Evolutionary conservation across 1,140 invertebrate genomes (phyloP), one percentile per base, ranked within the genome.

Genomic region (Drosophila repleta): DNA sequence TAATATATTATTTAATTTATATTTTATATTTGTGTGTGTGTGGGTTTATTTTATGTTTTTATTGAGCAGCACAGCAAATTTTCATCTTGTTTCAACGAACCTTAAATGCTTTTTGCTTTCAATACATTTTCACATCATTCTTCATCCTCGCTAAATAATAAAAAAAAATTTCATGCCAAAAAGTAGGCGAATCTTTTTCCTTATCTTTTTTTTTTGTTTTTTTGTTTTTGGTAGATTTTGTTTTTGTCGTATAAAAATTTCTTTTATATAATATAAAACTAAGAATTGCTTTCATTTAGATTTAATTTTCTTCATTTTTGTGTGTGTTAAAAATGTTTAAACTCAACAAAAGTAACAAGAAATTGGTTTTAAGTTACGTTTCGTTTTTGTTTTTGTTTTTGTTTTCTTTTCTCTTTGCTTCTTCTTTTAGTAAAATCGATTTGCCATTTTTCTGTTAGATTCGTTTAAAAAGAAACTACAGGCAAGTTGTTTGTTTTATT

Each of bases 31-130:
- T 69, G 39, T 69, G 43, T 37, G 32, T 35, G 32, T 57, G 32
- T 57, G 58, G 55, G 61, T 15, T 11, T 60, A 32, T 51, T 64
- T 15, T 32, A 52, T 77, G 37, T 71, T 64, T 73, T 89, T 89
- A 89, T 89, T 89, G 84, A 89, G 84, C 87, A 89, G 85, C 84
- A 89, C 84, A 89, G 84, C 84, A 89, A 79, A 83, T 89, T 89
- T 79, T 83, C 58, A 76, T 73, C 32, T 85, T 85, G 60, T 58
- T 80, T 64, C 79, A 84, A 85, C 68, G 84, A 76, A 81, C 66
- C 61, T 85, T 70, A 72, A 72, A 79, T 89, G 85, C 80, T 76
- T 82, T 89, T 82, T 89, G 79, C 85, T 77, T 87, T 56, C 64
- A 76, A 72, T 75, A 49, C 52, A 45, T 51, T 63, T 73, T 45